Evolutionary conservation across 2,113 vertebrate species (phyloP).

Genomic region (Brachirus orientalis): DNA sequence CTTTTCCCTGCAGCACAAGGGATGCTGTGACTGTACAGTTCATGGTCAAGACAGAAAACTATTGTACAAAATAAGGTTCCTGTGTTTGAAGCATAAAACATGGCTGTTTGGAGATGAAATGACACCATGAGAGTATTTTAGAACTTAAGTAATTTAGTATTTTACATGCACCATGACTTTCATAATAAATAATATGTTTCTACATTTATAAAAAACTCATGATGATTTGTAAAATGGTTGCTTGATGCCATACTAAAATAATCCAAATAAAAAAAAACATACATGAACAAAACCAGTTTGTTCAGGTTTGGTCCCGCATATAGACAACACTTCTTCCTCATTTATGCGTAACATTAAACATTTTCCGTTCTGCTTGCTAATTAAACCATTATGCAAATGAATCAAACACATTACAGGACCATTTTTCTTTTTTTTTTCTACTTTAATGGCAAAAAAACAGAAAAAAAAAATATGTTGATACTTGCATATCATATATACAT

Average conservation of each 20-base stretch:
- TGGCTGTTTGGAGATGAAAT: conserved; percentile 46
- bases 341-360: conserved; percentile 9
- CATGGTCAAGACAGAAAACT: background rate
- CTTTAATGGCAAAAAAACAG: background rate
- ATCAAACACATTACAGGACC: conserved; percentile 14
- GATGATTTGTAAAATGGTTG: too few relatives aligned
- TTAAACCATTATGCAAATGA: conserved; percentile 49
- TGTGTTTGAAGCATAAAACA: conserved; percentile 15
- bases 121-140: conserved; percentile 27
- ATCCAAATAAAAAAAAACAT: background rate
- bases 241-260: too few relatives aligned
- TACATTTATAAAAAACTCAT: background rate
- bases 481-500: conserved; percentile 2
- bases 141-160: background rate
- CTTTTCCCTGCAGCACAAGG: conserved; percentile 22
- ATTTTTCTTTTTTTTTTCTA: background rate
- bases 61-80: conserved; percentile 31
- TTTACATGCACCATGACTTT: background rate
- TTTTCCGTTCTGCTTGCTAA: conserved; percentile 30
- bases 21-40: conserved; percentile 41
- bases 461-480: background rate
- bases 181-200: background rate
- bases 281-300: background rate
- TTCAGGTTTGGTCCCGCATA: background rate
- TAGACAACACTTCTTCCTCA: background rate